Base-by-base conservation (phyloP, 2,797 vertebrate species). In the Holocentrus rufus region DNA sequence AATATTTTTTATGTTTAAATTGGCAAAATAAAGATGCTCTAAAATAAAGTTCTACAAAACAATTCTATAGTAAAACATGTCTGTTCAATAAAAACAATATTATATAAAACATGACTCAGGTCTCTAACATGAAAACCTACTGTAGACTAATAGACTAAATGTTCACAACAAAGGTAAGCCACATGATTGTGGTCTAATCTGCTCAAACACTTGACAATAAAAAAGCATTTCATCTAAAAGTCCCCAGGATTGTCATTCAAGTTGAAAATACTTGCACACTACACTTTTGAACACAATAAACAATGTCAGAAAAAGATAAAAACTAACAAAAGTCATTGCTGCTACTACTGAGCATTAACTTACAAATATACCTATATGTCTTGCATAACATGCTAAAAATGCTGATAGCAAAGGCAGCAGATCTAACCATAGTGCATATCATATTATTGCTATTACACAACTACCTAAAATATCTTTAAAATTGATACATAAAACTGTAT, bases 391-490 rank as follows among this genome's bases (percentile, higher is more conserved):
- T 30, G 27, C 71, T 66, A 63, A 62, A 25, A 27, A 6, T 69
- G 11, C 36, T 39, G 8, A 39, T 39, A 39, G 8, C 14, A 15
- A 81, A 81, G 62, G 70, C 72, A 71, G 62, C 64, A 63, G 47
- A 57, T 71, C 50, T 63, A 72, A 58, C 23, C 74, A 42, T 68
- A 71, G 53, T 80, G 64, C 62, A 78, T 49, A 61, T 74, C 15
- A 53, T 39, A 36, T 50, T 66, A 27, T 65, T 72, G 11, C 39
- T 49, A 34, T 55, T 65, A 75, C 34, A 70, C 54, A 22, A 62
- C 34, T 56, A 10, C 44, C 11, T 23, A 46, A 58, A 66, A 36
- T 27, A 20, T 69, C 42, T 47, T 63, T n/a, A 22, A 31, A 47
- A 52, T 56, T 65, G 30, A 76, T 25, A 27, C 3, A 44, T 27